Evolutionary conservation across 1,140 invertebrate genomes (phyloP), one percentile per base, ranked within the genome.

Genomic region (Zaprionus kolodkinae): DNA sequence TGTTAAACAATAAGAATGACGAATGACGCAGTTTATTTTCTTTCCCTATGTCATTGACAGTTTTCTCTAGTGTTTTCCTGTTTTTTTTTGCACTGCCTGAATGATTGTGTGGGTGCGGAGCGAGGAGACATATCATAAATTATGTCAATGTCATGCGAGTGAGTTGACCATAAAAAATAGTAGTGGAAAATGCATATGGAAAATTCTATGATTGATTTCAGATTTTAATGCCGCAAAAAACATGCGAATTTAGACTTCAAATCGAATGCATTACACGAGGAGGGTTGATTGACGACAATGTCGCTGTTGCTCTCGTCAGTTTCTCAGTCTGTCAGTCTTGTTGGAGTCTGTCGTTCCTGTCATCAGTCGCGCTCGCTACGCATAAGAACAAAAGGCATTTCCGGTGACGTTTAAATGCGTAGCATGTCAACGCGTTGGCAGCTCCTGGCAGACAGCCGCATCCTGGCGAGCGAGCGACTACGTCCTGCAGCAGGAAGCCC

Each of bases 361-460:
- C 74, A 63, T 64, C 43, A 45, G 62, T 77, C 45, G 59, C 68
- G 54, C 17, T 45, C 40, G 38, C 5, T 57, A 66, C 64, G 80
- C 80, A 84, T 73, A 88, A 88, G 85, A 88, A 88, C 85, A 88
- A 88, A 88, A 85, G 70, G 78, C 72, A 81, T 79, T 89, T 89
- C 85, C 85, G 85, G 81, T 89, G 85, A 89, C 78, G 81, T 81
- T 89, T 89, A 89, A 89, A 89, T 89, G 85, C 85, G 85, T 89
- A 72, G 81, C 85, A 89, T 89, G 85, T 89, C 85, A 84, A 78
- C 70, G 65, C 66, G 65, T 40, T 76, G 74, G 70, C 74, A 88
- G 84, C 80, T 77, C 33, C 74, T 79, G 74, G 80, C 80, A 88
- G 84, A 88, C 84, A 87, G 80, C 84, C 67, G 84, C 85, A 88